A percentile compares a stretch with the other conserved stretches of the same genome.
These are phyloP conservation scores for Collichthys lucidus DNA, from an alignment of 2,113 vertebrate genomes.

Conservation along the genomic window DNA sequence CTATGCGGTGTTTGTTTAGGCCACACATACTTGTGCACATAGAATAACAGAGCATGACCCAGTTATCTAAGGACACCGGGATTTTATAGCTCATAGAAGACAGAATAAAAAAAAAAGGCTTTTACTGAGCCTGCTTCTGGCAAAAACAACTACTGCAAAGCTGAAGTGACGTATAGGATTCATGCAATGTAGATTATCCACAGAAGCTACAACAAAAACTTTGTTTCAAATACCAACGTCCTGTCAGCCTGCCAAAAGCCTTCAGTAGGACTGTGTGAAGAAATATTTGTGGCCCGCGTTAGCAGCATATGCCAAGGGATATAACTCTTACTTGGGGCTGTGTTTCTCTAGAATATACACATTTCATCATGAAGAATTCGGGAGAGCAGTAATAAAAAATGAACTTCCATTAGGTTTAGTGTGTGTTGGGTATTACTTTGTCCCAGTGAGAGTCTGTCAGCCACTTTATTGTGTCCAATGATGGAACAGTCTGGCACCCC, in stretches of 20 bases:
- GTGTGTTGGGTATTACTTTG: conserved; percentile 8
- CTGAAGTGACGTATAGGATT: conserved; percentile 56
- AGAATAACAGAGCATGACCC: conserved; percentile 72
- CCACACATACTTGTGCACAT: conserved; percentile 49
- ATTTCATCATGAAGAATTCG: conserved; percentile 18
- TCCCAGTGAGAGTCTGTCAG: background rate
- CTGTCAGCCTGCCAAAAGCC: conserved; percentile 24
- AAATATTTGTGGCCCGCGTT: conserved; percentile 29
- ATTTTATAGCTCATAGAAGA: conserved; percentile 68
- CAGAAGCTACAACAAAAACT: conserved; percentile 55
- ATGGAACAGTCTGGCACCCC: conserved; percentile 37
- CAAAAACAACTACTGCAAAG: conserved; percentile 51
- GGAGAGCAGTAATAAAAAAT: conserved; percentile 13
- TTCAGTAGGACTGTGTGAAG: conserved; percentile 23
- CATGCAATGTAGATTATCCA: conserved; percentile 56
- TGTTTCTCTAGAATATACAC: conserved; percentile 12
- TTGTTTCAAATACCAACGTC: conserved; percentile 54
- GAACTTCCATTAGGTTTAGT: conserved; percentile 15
- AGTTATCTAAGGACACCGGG: conserved; percentile 70
- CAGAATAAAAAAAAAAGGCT: conserved; percentile 57
- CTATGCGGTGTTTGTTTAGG: conserved; percentile 70
- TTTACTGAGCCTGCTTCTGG: conserved; percentile 49
- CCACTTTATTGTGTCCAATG: conserved; percentile 29
- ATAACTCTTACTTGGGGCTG: conserved; percentile 19
- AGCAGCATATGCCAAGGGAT: conserved; percentile 13